phyloP scores from a whole-genome alignment of 2,113 vertebrate genomes.

The Poeciliopsis occidentalis region DNA sequence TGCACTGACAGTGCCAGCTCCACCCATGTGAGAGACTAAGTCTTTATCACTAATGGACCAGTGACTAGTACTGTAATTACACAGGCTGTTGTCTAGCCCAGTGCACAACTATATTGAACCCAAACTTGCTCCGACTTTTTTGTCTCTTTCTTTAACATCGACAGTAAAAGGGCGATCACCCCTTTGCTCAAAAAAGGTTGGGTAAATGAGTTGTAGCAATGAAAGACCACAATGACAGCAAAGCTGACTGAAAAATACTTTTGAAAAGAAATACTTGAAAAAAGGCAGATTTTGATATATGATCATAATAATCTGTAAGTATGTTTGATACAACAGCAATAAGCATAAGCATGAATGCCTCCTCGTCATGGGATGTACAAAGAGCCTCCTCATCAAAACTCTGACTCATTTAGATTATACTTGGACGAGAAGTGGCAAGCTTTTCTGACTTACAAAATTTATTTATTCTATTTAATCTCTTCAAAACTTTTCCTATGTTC shows the following conservation, averaged over 20 bases:
- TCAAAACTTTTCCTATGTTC: too few species aligned
- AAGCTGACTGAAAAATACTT: neutral
- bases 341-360: neutral
- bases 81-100: conserved; percentile 65
- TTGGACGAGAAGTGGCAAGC: neutral
- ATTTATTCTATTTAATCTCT: neutral
- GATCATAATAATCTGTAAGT: neutral
- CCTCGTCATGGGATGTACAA: neutral
- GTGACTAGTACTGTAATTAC: conserved; percentile 72
- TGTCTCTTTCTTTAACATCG: conserved; percentile 50
- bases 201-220: neutral
- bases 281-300: neutral
- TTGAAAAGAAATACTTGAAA: neutral
- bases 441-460: neutral
- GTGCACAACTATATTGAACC: conserved; percentile 59
- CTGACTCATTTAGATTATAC: neutral
- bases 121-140: conserved; percentile 70
- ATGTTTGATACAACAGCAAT: neutral
- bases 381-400: neutral
- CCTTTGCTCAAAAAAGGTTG: conserved; percentile 15
- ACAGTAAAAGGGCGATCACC: conserved; percentile 2
- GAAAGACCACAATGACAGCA: neutral
- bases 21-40: conserved; percentile 63
- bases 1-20: conserved; percentile 80
- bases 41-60: conserved; percentile 77